Percentiles rank a stretch among this genome's conserved stretches.
phyloP scores from a whole-genome alignment of 2,113 vertebrate genomes.

The Corvus moneduloides region DNA sequence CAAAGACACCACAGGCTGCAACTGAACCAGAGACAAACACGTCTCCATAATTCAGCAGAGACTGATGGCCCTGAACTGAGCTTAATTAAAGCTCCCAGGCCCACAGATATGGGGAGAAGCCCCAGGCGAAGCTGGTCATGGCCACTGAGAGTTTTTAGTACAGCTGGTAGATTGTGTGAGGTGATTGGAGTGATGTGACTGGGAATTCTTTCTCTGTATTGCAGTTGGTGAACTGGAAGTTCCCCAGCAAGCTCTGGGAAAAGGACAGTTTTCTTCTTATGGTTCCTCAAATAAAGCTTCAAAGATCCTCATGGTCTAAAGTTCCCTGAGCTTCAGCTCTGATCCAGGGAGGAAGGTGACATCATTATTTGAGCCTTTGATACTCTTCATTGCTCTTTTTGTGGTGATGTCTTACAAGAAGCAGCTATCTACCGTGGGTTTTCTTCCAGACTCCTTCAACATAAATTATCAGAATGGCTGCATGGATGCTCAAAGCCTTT shows the following conservation, averaged over 20 bases:
- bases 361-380: neutral
- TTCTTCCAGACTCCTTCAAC: neutral
- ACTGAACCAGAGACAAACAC: fast-evolving
- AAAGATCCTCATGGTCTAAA: neutral
- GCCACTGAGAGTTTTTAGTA: neutral
- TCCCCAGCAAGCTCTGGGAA: neutral
- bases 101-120: neutral
- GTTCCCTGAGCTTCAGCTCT: neutral
- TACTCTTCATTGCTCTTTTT: neutral
- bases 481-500: neutral
- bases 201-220: neutral
- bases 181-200: neutral
- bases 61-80: fast-evolving
- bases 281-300: neutral
- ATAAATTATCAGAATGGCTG: neutral
- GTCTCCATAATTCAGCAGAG: fast-evolving
- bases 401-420: neutral
- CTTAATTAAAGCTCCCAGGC: neutral
- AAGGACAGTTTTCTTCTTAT: neutral
- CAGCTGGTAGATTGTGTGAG: neutral
- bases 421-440: fast-evolving
- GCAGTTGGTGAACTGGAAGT: neutral
- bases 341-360: neutral
- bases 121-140: neutral
- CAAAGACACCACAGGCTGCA: fast-evolving